Evolutionary conservation across 2,113 vertebrate genomes (phyloP).

Genomic region (Orthonyx spaldingii): DNA sequence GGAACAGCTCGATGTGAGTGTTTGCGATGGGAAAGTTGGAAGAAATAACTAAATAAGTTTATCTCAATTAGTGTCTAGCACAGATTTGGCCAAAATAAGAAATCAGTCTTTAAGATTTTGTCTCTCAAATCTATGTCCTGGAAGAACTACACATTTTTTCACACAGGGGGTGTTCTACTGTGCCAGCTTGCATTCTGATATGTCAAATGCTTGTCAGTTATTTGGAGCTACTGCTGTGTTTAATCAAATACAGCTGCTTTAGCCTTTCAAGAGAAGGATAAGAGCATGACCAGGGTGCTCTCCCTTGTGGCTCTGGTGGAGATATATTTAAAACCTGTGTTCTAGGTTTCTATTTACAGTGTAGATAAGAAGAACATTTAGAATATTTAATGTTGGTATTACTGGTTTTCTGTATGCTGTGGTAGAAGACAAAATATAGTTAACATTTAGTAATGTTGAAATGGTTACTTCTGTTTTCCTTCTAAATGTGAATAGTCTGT

Average conservation of each 20-base stretch:
- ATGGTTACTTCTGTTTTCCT: neutral
- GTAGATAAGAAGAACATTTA: neutral
- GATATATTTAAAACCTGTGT: neutral
- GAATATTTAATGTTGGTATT: neutral
- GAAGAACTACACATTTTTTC: neutral
- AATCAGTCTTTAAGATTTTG: neutral
- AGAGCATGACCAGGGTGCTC: neutral
- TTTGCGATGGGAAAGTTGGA: neutral
- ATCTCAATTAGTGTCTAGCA: neutral
- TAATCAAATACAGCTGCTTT: neutral
- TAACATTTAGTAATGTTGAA: neutral
- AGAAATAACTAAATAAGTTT: neutral
- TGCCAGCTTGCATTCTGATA: neutral
- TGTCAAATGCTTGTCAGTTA: neutral
- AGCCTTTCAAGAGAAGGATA: neutral
- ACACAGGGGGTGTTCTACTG: neutral
- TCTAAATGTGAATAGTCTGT: neutral
- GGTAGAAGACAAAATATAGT: neutral
- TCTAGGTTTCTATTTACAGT: neutral
- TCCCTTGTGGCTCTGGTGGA: neutral
- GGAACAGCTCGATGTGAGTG: conserved; percentile 91
- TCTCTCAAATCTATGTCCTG: neutral
- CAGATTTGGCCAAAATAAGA: neutral
- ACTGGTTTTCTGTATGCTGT: neutral
- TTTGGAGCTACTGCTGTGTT: neutral